Evolutionary conservation across 37 sponge, comb jelly and placozoan species (phyloP).

Genomic region (Halisarca cf. caerulea): DNA sequence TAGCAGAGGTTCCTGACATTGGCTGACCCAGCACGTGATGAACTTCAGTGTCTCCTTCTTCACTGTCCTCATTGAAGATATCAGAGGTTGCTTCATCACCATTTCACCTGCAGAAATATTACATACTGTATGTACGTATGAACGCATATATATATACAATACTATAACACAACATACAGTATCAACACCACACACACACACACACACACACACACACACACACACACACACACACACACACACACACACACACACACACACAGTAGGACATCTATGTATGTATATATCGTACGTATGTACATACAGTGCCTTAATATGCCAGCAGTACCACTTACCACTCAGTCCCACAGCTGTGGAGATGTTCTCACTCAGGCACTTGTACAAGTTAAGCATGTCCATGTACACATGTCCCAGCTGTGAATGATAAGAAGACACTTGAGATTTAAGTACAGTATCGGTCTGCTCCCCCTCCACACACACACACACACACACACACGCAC

Average conservation of each 20-base stretch:
- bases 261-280: no score
- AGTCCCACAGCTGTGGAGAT: constrained; percentile 76
- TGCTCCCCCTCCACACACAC: no score
- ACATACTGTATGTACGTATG: no score
- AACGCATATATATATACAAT: not conserved
- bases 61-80: constrained; percentile 87
- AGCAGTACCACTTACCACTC: constrained; percentile 59
- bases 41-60: constrained; percentile 96
- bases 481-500: no score
- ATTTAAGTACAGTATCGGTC: no score
- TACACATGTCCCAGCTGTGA: constrained; percentile 92
- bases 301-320: no score
- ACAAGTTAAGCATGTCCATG: constrained; percentile 98
- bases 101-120: constrained; percentile 72
- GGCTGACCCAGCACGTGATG: constrained; percentile 91
- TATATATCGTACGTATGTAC: no score
- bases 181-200: no score
- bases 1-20: constrained; percentile 79
- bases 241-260: no score
- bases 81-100: constrained; percentile 89
- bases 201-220: not conserved
- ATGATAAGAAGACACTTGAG: no score
- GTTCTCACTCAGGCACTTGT: constrained; percentile 95
- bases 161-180: not conserved
- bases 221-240: not conserved